Percentiles rank a stretch among this genome's conserved stretches.
These are phyloP conservation scores for Chromoteleia sp. DNA, from an alignment of 2,888 invertebrate species.

Conservation along the genomic window DNA sequence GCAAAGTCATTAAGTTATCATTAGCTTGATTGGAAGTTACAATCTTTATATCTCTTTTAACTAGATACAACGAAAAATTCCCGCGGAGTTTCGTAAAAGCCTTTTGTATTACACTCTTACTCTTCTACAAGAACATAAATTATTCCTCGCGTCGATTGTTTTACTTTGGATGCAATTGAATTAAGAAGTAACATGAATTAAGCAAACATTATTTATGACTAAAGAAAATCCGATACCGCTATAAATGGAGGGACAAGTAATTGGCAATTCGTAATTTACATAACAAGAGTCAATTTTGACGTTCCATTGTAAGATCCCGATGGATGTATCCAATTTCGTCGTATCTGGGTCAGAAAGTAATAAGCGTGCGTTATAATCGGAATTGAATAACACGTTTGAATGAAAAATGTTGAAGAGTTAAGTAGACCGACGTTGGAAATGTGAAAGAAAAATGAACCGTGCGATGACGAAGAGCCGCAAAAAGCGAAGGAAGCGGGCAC, in stretches of 20 bases:
- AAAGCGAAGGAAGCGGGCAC: slow-evolving; percentile 3
- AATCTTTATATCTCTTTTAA: slow-evolving; percentile 22
- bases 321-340: slow-evolving; percentile 24
- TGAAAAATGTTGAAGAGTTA: slow-evolving; percentile 26
- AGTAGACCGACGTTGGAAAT: slow-evolving; percentile 20
- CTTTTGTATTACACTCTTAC: slow-evolving; percentile 31
- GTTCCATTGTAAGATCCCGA: slow-evolving; percentile 36
- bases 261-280: slow-evolving; percentile 41
- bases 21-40: slow-evolving; percentile 25
- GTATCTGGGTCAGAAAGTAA: slow-evolving; percentile 37
- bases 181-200: slow-evolving; percentile 45
- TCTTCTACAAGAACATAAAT: slow-evolving; percentile 32
- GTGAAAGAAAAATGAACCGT: slow-evolving; percentile 14
- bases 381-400: slow-evolving; percentile 33
- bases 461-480: neutral
- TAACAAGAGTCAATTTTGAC: slow-evolving; percentile 16
- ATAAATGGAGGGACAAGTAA: slow-evolving; percentile 43
- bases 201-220: slow-evolving; percentile 49
- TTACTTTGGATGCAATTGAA: slow-evolving; percentile 37
- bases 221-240: slow-evolving; percentile 26
- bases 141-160: slow-evolving; percentile 46
- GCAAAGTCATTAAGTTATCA: slow-evolving; percentile 24
- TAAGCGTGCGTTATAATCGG: slow-evolving; percentile 27
- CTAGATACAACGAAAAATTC: slow-evolving; percentile 18
- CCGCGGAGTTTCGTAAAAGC: slow-evolving; percentile 37